These are phyloP conservation scores for Podarcis raffonei DNA, from an alignment of 2,113 vertebrate species.

Conservation along the genomic window DNA sequence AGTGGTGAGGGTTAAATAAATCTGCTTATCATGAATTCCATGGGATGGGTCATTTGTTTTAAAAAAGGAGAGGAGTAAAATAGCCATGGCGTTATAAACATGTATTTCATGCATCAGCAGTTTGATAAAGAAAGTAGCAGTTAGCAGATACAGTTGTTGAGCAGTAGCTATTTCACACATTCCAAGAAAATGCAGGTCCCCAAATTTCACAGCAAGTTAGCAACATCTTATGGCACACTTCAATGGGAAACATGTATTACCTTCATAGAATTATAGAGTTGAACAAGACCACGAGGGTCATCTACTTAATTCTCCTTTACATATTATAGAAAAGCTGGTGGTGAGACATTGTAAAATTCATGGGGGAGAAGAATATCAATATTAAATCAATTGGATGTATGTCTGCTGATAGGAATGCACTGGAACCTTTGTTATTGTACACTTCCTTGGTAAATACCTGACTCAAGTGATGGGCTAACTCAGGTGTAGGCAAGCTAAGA, in stretches of 20 bases:
- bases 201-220: background rate
- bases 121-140: background rate
- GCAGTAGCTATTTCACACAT: background rate
- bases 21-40: background rate
- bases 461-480: background rate
- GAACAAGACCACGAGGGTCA: background rate
- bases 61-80: background rate
- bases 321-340: background rate
- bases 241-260: background rate
- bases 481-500: no score
- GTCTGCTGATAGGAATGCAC: background rate
- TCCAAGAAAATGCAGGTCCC: background rate
- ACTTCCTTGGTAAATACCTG: background rate
- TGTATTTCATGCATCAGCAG: background rate
- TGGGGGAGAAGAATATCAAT: background rate
- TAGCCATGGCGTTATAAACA: background rate
- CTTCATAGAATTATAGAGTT: background rate
- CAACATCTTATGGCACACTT: background rate
- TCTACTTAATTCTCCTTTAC: background rate
- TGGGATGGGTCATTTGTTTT: background rate
- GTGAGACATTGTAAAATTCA: background rate
- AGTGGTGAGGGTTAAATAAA: slow-evolving; percentile 41
- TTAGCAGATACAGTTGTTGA: no score
- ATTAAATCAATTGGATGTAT: background rate
- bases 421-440: background rate